Conservation (phyloP, 2,797 vertebrate species). For the Malacoraja senta region DNA sequence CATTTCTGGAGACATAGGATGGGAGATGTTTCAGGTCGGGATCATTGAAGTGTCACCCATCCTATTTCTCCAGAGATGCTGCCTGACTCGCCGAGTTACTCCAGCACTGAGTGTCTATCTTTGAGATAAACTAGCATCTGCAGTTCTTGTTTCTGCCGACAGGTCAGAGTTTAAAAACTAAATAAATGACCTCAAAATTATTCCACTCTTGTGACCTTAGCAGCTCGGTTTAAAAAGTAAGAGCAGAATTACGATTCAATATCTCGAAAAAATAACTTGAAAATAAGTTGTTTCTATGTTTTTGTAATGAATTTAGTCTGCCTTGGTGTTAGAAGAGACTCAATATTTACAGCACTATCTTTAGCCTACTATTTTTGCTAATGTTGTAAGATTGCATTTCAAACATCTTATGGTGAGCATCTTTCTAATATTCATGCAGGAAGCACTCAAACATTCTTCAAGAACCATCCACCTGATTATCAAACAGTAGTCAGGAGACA, state of each 20-base stretch:
- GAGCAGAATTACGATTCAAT: neutral
- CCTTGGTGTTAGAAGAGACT: neutral
- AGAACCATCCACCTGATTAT: neutral
- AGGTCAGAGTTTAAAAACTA: too few relatives aligned
- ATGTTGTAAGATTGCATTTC: neutral
- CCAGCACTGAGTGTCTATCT: too few relatives aligned
- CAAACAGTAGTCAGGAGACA: neutral
- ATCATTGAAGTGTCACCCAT: too few relatives aligned
- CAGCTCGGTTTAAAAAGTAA: neutral
- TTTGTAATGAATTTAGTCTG: neutral
- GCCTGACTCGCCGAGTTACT: too few relatives aligned
- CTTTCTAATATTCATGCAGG: neutral
- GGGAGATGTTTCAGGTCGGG: too few relatives aligned
- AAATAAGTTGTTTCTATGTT: neutral
- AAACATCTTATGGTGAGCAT: neutral
- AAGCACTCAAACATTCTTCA: neutral
- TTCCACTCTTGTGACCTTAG: neutral
- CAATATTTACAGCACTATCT: neutral
- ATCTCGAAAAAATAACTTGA: neutral
- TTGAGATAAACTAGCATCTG: too few relatives aligned
- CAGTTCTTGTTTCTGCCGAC: too few relatives aligned
- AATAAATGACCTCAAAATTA: neutral
- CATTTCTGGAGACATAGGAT: too few relatives aligned
- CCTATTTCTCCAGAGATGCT: too few relatives aligned
- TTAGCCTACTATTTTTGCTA: neutral